Conservation (phyloP, 2,113 vertebrate genomes). For the Chrysochloris asiatica region DNA sequence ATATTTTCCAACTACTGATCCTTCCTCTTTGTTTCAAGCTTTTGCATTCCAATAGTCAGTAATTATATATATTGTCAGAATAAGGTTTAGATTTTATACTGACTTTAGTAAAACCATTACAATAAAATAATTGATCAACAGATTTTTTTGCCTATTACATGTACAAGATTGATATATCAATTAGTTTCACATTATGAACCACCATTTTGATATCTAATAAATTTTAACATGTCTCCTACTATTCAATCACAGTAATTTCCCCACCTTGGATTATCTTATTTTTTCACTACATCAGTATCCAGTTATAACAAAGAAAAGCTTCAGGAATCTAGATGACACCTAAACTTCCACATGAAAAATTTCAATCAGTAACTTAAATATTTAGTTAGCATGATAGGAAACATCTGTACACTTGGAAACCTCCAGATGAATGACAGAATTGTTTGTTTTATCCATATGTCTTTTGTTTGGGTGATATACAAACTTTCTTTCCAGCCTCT, state of each 20-base stretch:
- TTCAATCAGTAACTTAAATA: slow-evolving; percentile 15
- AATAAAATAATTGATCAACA: neutral
- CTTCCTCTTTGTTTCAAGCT: too few relatives aligned
- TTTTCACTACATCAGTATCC: neutral
- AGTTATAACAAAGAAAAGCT: neutral
- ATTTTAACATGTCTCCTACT: neutral
- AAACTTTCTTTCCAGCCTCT: neutral
- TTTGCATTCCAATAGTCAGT: too few relatives aligned
- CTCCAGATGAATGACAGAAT: neutral
- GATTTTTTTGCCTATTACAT: neutral
- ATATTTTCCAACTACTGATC: too few relatives aligned
- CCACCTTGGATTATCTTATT: neutral
- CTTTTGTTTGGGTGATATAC: neutral
- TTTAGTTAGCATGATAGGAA: neutral
- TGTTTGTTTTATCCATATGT: neutral
- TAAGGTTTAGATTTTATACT: neutral
- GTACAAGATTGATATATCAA: neutral
- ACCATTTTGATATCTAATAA: neutral
- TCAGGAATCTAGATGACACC: neutral
- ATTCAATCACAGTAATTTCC: neutral
- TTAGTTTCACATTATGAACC: neutral
- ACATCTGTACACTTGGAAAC: neutral
- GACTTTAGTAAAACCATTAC: neutral
- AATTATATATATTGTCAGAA: neutral
- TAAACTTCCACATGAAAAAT: neutral